Base-by-base conservation (phyloP, 2,888 invertebrate genomes). In the Lasioglossum villosulum region DNA sequence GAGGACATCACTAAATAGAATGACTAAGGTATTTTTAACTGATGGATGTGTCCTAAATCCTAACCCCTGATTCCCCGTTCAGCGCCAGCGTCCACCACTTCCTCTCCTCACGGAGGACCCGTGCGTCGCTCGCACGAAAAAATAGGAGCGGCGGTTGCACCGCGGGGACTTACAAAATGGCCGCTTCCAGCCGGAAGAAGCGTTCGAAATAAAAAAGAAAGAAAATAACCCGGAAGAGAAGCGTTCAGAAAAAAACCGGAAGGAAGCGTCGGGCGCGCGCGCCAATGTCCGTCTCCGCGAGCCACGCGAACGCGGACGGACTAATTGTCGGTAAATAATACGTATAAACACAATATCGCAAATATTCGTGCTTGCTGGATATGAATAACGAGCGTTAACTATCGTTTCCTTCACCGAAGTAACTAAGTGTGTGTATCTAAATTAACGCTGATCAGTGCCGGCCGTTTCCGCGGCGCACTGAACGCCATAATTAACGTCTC, bases 291-390 rank as follows among this genome's bases (percentile, higher is more conserved):
- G 78, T 82, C 80, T 81, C 85, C 70, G 52, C 79, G 75, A 84
- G 56, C 70, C 83, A 63, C 45, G 73, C 73, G 73, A 73, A 73
- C 30, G 27, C 45, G 79, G 63, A 48, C 79, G 48, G 84, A 85
- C 81, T 82, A 75, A 86, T 89, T 90, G 84, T 90, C 83, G 87
- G 86, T 90, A 90, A 88, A 68, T 90, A 88, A 90, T 91, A 91
- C 86, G 87, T 90, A 91, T 92, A 92, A 68, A 70, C 91, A 92
- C 75, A 75, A 90, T 92, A 91, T 83, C 90, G 91, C 90, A 93
- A 63, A 63, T 93, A 93, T 92, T 93, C 93, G 93, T 93, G 93
- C 93, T 93, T 93, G 93, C 93, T 93, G 93, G 92, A 92, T 93
- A 92, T 90, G 89, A 90, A 90, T 92, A 93, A 92, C 86, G 87